Evolutionary conservation across 2,888 invertebrate species (phyloP).

Genomic region (Crepidodera aurea): DNA sequence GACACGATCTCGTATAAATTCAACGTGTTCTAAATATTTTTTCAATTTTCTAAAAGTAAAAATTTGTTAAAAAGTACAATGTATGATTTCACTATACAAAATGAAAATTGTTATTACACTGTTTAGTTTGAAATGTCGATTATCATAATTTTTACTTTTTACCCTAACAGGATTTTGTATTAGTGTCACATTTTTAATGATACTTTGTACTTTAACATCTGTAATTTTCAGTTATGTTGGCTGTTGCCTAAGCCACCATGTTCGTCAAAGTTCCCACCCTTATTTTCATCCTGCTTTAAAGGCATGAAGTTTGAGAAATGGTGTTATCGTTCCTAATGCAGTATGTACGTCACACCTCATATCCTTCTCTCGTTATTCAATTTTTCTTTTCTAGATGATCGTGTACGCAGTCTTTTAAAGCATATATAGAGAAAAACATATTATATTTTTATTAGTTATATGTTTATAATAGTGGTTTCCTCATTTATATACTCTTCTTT

Average conservation of each 20-base stretch:
- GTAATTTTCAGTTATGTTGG: constrained; percentile 59
- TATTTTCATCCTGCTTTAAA: constrained; percentile 54
- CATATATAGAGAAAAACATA: too few relatives aligned
- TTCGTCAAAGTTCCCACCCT: constrained; percentile 40
- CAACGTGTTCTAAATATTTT: too few relatives aligned
- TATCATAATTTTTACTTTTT: too few relatives aligned
- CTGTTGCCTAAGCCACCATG: constrained; percentile 54
- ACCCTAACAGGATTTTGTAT: constrained; percentile 15
- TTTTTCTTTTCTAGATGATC: too few relatives aligned
- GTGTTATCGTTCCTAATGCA: constrained; percentile 42
- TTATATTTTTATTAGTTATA: too few relatives aligned
- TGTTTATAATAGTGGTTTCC: too few relatives aligned
- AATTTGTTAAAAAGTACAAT: background rate
- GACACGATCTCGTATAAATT: too few relatives aligned
- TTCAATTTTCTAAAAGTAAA: too few relatives aligned
- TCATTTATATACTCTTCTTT: too few relatives aligned
- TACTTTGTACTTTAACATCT: constrained; percentile 21
- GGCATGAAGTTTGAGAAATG: constrained; percentile 42
- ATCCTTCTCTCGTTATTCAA: background rate
- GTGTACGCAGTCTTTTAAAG: too few relatives aligned
- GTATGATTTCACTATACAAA: background rate
- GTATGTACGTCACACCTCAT: constrained; percentile 38
- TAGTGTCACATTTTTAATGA: constrained; percentile 10
- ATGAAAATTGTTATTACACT: background rate
- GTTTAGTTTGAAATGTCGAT: too few relatives aligned